Evolutionary conservation across 2,888 invertebrate genomes (phyloP), one percentile per base, ranked within the genome.

Genomic region (Willowsia nigromaculata): DNA sequence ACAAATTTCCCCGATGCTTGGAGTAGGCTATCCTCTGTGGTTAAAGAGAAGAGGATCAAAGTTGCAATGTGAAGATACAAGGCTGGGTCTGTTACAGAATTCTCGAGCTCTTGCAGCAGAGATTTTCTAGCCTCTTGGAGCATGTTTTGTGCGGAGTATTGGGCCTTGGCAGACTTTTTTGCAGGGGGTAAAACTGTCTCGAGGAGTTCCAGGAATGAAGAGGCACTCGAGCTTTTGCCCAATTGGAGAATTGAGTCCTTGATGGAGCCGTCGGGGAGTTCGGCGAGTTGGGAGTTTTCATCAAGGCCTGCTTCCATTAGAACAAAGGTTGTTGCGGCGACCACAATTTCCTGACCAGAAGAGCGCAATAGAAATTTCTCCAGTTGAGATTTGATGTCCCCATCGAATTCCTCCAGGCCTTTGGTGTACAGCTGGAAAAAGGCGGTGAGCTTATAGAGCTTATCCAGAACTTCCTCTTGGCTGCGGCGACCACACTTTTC

Each of bases 1-100:
- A 99, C 98, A 94, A 98, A 98, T 93, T 97, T 96, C 0, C 99
- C 99, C 33, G 99, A 98, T 15, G 98, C 98, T 94, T 99, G 98
- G 33, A 99, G 93, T 95, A 98, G 97, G 92, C 95, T 96, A 93
- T 97, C n/a, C n/a, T n/a, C 97, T 0, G 97, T 97, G 1, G 96
- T 95, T 11, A 96, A 95, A 80, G 97, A 97, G 93, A 98, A 98
- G 85, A 98, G 95, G 59, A 98, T 95, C 90, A 97, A 94, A 0
- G 96, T 95, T 0, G 96, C 95, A 84, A 98, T 94, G 94, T 98
- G 98, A 65, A 98, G 94, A 80, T 96, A 95, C 47, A 97, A 94
- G 0, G 98, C 97, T 15, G 97, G 96, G 93, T 98, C 97, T 56
- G 95, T 95, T 85, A 96, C 96, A 7, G 92, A 91, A 0, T 92